These are phyloP conservation scores for Notiomystis cincta DNA, from an alignment of 2,113 vertebrate genomes.

Conservation along the genomic window DNA sequence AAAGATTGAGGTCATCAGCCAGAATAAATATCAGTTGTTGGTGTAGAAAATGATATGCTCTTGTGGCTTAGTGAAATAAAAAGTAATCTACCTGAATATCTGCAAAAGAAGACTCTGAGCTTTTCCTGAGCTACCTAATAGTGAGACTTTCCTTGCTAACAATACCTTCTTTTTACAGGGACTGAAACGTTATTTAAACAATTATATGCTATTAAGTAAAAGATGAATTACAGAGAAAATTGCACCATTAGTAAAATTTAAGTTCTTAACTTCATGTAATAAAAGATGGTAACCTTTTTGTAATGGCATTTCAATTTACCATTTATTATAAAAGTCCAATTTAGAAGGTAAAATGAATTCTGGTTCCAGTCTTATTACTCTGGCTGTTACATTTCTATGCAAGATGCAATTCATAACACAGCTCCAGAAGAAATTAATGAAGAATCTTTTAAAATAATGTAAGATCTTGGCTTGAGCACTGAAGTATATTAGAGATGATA, in stretches of 20 bases:
- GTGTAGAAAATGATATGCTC: not conserved
- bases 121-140: conserved; percentile 5
- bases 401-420: conserved; percentile 13
- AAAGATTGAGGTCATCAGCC: not conserved
- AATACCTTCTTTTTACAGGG: conserved; percentile 42
- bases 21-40: not conserved
- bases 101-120: not conserved
- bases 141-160: conserved; percentile 14
- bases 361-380: conserved; percentile 19
- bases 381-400: not conserved
- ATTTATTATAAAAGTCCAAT: conserved; percentile 58
- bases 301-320: conserved; percentile 61
- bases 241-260: conserved; percentile 72
- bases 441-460: not conserved
- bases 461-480: not conserved
- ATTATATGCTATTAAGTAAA: conserved; percentile 70
- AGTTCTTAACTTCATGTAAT: conserved; percentile 60
- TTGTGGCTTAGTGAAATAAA: not conserved
- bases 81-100: not conserved
- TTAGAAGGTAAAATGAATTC: conserved; percentile 56
- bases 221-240: conserved; percentile 70
- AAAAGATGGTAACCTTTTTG: conserved; percentile 64
- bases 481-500: not conserved
- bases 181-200: conserved; percentile 63
- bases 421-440: conserved; percentile 24